Percentiles rank a stretch among this genome's conserved stretches.
phyloP scores from a whole-genome alignment of 2,113 vertebrate genomes.

The Hyperoodon ampullatus region DNA sequence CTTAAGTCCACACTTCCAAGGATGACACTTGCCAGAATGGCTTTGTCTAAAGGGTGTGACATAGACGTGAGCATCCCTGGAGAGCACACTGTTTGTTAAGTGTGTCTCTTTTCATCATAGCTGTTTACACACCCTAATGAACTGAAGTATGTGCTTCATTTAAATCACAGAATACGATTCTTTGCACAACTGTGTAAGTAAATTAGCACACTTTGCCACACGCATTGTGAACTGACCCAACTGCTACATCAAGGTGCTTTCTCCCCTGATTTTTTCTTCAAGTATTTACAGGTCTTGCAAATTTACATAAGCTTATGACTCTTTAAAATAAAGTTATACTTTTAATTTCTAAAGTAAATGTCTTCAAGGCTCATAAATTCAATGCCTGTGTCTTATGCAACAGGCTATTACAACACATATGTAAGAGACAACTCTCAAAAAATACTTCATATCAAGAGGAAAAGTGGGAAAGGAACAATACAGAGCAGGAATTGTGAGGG shows the following conservation, averaged over 20 bases:
- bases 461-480: neutral
- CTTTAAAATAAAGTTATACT: neutral
- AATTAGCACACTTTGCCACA: slow-evolving; percentile 55
- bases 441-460: neutral
- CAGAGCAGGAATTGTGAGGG: neutral
- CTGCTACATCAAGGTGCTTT: slow-evolving; percentile 75
- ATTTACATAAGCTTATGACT: neutral
- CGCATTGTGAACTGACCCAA: slow-evolving; percentile 71
- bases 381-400: neutral
- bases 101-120: slow-evolving; percentile 67
- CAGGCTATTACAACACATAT: neutral
- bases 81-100: slow-evolving; percentile 62
- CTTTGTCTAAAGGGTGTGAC: slow-evolving; percentile 52
- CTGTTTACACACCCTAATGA: slow-evolving; percentile 71
- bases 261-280: slow-evolving; percentile 39
- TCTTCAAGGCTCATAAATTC: neutral
- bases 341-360: slow-evolving; percentile 11
- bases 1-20: neutral
- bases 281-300: slow-evolving; percentile 15
- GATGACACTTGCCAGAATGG: neutral
- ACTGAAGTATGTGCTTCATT: slow-evolving; percentile 57
- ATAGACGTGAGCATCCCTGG: slow-evolving; percentile 45
- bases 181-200: slow-evolving; percentile 35
- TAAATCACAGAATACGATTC: slow-evolving; percentile 56
- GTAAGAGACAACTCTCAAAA: neutral